Evolutionary conservation across 2,888 invertebrate genomes (phyloP).

Genomic region (Ophion ellenae): DNA sequence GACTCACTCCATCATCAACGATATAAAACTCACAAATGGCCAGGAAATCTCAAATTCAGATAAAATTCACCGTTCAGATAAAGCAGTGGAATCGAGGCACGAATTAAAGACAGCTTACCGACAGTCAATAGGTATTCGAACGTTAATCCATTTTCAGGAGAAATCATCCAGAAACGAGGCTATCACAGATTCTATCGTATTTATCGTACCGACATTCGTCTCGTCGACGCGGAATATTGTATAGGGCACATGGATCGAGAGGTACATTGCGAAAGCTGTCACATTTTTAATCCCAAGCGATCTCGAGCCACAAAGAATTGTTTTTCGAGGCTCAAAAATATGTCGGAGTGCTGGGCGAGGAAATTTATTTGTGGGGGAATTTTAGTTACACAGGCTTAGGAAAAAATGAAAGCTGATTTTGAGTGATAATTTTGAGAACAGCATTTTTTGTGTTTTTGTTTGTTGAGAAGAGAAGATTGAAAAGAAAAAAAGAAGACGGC

Average conservation of each 20-base stretch:
- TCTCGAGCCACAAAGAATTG: no score
- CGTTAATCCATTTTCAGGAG: conserved; percentile 18
- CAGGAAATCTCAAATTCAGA: neutral
- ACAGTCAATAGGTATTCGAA: conserved; percentile 13
- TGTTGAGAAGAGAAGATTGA: neutral
- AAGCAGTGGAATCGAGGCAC: conserved; percentile 9
- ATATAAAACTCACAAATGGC: neutral
- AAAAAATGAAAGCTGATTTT: no score
- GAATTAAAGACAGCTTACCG: conserved; percentile 24
- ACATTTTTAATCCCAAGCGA: neutral
- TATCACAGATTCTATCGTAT: conserved; percentile 40
- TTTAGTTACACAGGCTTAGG: no score
- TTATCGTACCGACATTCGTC: conserved; percentile 10
- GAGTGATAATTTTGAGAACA: neutral
- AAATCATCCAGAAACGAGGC: conserved; percentile 48
- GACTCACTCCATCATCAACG: conserved; percentile 34
- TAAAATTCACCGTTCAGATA: conserved; percentile 6
- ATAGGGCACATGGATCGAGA: neutral
- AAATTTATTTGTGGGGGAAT: no score
- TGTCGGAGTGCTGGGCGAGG: no score
- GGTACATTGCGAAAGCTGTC: neutral
- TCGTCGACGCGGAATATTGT: neutral
- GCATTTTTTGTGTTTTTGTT: neutral
- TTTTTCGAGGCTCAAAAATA: no score
- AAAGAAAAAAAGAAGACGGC: no score